Evolutionary conservation across 2,888 invertebrate genomes (phyloP).

Genomic region (Netelia fuscicornis): DNA sequence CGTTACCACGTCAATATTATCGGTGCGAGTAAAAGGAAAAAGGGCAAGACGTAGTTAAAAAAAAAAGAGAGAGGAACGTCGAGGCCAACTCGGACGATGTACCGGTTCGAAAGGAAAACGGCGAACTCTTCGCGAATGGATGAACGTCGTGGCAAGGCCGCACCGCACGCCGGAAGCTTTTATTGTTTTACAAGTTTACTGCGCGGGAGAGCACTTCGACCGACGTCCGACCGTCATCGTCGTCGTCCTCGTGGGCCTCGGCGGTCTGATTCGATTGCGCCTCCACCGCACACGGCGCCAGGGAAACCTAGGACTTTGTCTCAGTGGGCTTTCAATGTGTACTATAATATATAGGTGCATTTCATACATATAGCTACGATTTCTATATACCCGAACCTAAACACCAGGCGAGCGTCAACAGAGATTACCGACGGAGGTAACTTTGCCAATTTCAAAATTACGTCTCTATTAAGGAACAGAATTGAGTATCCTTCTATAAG

Average conservation of each 20-base stretch:
- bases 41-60: slow-evolving; percentile 26
- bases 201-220: slow-evolving; percentile 65
- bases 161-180: slow-evolving; percentile 82
- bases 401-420: no score
- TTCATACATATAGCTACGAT: not conserved
- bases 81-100: slow-evolving; percentile 75
- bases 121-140: slow-evolving; percentile 56
- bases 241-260: slow-evolving; percentile 43
- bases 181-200: slow-evolving; percentile 84
- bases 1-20: slow-evolving; percentile 11
- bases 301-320: slow-evolving; percentile 67
- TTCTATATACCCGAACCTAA: not conserved
- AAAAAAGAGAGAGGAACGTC: slow-evolving; percentile 31
- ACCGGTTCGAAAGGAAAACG: slow-evolving; percentile 74
- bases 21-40: not conserved
- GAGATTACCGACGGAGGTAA: no score
- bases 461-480: no score
- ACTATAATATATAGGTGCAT: not conserved
- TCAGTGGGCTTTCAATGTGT: slow-evolving; percentile 56
- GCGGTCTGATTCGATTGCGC: slow-evolving; percentile 78
- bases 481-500: no score
- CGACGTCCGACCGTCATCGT: slow-evolving; percentile 47
- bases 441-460: no score
- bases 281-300: slow-evolving; percentile 60
- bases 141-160: slow-evolving; percentile 58